Conservation (phyloP, 2,888 invertebrate species). For the Drosophila buzzatii region DNA sequence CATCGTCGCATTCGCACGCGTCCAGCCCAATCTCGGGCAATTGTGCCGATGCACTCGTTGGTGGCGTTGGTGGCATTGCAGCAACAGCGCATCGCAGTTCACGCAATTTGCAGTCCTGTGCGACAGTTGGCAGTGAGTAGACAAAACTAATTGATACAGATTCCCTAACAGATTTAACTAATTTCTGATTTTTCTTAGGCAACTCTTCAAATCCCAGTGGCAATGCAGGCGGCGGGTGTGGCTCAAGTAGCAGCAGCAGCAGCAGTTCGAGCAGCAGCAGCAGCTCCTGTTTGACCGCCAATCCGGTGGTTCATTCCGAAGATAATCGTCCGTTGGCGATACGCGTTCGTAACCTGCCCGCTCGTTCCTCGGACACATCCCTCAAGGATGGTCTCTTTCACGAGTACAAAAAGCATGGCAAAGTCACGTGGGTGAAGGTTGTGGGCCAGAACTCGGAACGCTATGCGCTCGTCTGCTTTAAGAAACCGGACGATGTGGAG, state of each 20-base stretch:
- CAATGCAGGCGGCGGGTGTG: constrained; percentile 67
- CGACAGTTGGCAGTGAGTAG: constrained; percentile 84
- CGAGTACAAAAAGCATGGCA: constrained; percentile 99
- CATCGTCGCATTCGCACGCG: constrained; percentile 85
- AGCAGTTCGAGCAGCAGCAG: constrained; percentile 78
- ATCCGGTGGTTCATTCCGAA: constrained; percentile 86
- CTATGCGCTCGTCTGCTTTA: constrained; percentile 97
- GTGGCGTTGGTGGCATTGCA: constrained; percentile 52
- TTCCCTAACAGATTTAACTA: not conserved
- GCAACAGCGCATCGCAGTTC: constrained; percentile 52
- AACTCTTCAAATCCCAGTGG: constrained; percentile 82
- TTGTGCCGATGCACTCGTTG: constrained; percentile 73
- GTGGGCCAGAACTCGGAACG: constrained; percentile 96
- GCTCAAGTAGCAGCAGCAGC: constrained; percentile 73
- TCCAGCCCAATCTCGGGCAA: constrained; percentile 85
- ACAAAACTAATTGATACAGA: not conserved
- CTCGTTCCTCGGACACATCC: constrained; percentile 96
- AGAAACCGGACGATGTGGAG: constrained; percentile 98
- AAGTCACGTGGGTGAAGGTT: constrained; percentile 97
- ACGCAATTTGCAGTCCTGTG: constrained; percentile 86
- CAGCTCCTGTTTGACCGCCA: constrained; percentile 74
- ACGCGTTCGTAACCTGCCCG: constrained; percentile 95
- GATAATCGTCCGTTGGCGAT: constrained; percentile 92
- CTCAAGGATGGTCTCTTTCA: constrained; percentile 98
- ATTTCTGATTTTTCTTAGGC: constrained; percentile 45